Base-by-base conservation (phyloP, 2,888 invertebrate species). In the Neoscelio sp. region DNA sequence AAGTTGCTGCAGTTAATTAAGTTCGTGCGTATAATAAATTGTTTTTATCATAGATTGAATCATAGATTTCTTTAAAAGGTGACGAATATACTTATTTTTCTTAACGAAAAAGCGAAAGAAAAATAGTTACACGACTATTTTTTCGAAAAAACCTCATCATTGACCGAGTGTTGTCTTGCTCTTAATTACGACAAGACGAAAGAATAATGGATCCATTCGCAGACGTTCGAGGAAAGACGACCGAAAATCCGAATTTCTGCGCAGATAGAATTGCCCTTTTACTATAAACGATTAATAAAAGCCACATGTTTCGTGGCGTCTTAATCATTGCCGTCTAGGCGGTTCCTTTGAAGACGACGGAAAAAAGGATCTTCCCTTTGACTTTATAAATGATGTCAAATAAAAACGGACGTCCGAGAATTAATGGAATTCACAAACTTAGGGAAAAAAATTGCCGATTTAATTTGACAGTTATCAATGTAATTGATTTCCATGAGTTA, bases 31-130 rank as follows among this genome's bases (percentile, higher is more conserved):
- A n/a, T n/a, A n/a, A n/a, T n/a, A n/a, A n/a, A n/a, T n/a, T n/a
- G 28, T 67, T 65, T 54, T 44, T 56, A 26, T 56, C 46, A 20
- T 0, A 15, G 12, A n/a, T n/a, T 68, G 68, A 68, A 56, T 68
- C 68, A 68, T 48, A 6, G 48, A 44, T 23, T 48, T 56, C 56
- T 48, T 56, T 58, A 48, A 58, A 68, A 68, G 26, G 38, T 46
- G 56, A 56, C 15, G 56, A 26, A n/a, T 44, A 4, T 33, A 17
- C 30, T 40, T 58, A 70, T 42, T 60, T 50, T 60, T 60, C 54
- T 30, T 26, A 46, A 26, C 44, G 26, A 35, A 54, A 35, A 60
- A 48, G 4, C 20, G 3, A 13, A 8, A 58, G 40, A 70, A 56
- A 52, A 70, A 50, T 50, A 15, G 44, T 26, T 35, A 15, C 26